A percentile compares a stretch with the other conserved stretches of the same genome.
phyloP scores from a whole-genome alignment of 1,140 invertebrate species.

The Plectrocnemia conspersa region DNA sequence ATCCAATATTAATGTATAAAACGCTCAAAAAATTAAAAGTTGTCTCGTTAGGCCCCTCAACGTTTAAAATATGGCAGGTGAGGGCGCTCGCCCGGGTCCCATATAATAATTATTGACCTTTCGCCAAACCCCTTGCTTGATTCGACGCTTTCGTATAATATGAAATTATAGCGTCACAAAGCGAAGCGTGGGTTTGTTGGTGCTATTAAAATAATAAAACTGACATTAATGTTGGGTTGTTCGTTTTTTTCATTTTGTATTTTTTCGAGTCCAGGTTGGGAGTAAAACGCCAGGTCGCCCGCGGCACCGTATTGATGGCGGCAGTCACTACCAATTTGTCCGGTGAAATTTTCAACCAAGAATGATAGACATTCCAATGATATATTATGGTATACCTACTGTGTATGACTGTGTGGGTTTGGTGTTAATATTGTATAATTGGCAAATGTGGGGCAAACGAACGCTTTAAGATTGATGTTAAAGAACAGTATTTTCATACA shows the following conservation, averaged over 20 bases:
- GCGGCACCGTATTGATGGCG: constrained; percentile 15
- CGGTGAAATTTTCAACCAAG: constrained; percentile 10
- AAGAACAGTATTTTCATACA: too few species aligned
- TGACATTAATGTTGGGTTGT: constrained; percentile 14
- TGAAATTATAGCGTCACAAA: constrained; percentile 34
- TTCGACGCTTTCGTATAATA: constrained; percentile 27
- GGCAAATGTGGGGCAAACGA: too few species aligned
- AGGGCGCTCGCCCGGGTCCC: background rate
- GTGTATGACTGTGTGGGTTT: too few species aligned
- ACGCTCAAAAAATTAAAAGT: too few species aligned
- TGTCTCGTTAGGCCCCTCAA: too few species aligned
- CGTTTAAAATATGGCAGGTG: constrained; percentile 10
- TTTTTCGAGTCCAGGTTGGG: constrained; percentile 3
- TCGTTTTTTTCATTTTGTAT: constrained; percentile 11
- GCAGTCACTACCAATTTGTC: constrained; percentile 22
- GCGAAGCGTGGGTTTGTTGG: constrained; percentile 29
- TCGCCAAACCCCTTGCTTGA: constrained; percentile 30
- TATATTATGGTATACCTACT: too few species aligned
- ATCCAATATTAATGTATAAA: too few species aligned
- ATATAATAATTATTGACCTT: constrained; percentile 34
- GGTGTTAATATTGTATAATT: too few species aligned
- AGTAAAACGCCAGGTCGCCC: constrained; percentile 9
- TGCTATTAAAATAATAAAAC: constrained; percentile 35
- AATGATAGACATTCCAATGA: constrained; percentile 22
- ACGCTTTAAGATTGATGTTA: too few species aligned